Evolutionary conservation across 2,888 invertebrate genomes (phyloP).

Genomic region (Coenonympha glycerion): DNA sequence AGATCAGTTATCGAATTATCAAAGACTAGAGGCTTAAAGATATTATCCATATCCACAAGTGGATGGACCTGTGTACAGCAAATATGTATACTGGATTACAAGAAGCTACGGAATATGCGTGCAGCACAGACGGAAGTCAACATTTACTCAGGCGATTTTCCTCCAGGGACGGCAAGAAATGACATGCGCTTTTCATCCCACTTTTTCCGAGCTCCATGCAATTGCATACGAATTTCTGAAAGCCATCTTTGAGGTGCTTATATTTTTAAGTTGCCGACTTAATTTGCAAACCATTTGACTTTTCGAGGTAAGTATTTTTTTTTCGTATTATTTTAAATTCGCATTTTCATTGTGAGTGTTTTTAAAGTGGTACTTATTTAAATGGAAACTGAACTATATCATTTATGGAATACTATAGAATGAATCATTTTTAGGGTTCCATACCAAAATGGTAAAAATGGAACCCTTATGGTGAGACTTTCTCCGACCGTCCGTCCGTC

Average conservation of each 20-base stretch:
- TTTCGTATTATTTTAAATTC: slow-evolving; percentile 18
- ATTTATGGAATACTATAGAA: not conserved
- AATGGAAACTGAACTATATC: not conserved
- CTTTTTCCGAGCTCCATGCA: slow-evolving; percentile 44
- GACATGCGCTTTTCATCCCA: slow-evolving; percentile 49
- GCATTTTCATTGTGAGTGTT: not conserved
- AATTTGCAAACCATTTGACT: slow-evolving; percentile 26
- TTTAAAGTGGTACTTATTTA: not conserved
- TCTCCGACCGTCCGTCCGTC: too few species aligned
- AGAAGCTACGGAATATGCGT: slow-evolving; percentile 24
- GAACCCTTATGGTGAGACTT: too few species aligned
- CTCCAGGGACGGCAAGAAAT: slow-evolving; percentile 52
- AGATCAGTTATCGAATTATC: too few species aligned
- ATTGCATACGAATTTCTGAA: slow-evolving; percentile 43
- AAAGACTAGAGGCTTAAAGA: not conserved
- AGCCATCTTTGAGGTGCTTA: slow-evolving; percentile 28
- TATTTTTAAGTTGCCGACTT: slow-evolving; percentile 26
- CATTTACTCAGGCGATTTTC: slow-evolving; percentile 63
- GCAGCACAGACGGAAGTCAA: slow-evolving; percentile 53
- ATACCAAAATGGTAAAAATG: too few species aligned
- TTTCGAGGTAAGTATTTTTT: not conserved
- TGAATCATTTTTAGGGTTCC: not conserved
- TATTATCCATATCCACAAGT: too few species aligned
- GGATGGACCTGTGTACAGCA: too few species aligned
- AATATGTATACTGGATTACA: slow-evolving; percentile 11